A percentile compares a stretch with the other conserved stretches of the same genome.
phyloP scores from a whole-genome alignment of 2,797 vertebrate species.

The Gallinago solitaria region DNA sequence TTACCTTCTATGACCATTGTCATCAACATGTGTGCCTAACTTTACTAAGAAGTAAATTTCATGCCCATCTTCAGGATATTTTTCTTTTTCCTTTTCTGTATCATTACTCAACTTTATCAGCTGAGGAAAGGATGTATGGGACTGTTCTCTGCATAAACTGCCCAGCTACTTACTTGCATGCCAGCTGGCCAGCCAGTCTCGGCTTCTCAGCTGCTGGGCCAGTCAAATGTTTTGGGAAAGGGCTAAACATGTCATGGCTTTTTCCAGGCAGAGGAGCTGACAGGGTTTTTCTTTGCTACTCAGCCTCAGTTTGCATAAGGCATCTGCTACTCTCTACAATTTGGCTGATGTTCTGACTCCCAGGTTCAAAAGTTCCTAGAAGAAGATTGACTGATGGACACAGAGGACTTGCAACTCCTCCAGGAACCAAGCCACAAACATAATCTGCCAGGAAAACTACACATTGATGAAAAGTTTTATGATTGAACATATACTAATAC shows the following conservation, averaged over 20 bases:
- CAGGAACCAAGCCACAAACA: neutral
- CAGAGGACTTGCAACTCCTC: neutral
- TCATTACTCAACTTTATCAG: neutral
- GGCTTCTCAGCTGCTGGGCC: neutral
- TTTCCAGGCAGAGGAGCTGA: neutral
- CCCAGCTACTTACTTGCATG: neutral
- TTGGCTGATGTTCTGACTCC: neutral
- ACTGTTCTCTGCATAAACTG: neutral
- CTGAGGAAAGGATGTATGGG: neutral
- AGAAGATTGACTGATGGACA: neutral
- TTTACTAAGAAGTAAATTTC: neutral
- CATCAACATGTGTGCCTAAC: accelerated
- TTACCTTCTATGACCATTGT: neutral
- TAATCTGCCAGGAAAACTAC: neutral
- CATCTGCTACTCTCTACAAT: neutral
- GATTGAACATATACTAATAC: neutral
- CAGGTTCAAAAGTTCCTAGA: neutral
- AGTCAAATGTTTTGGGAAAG: neutral
- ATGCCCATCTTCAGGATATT: neutral
- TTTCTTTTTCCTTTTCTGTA: neutral
- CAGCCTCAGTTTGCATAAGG: neutral
- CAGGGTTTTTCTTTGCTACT: neutral
- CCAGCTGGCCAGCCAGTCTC: neutral
- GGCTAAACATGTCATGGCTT: neutral
- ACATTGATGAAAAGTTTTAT: neutral